Evolutionary conservation across 1,140 invertebrate species (phyloP), one percentile per base, ranked within the genome.

Genomic region (Drosophila micromelanica): DNA sequence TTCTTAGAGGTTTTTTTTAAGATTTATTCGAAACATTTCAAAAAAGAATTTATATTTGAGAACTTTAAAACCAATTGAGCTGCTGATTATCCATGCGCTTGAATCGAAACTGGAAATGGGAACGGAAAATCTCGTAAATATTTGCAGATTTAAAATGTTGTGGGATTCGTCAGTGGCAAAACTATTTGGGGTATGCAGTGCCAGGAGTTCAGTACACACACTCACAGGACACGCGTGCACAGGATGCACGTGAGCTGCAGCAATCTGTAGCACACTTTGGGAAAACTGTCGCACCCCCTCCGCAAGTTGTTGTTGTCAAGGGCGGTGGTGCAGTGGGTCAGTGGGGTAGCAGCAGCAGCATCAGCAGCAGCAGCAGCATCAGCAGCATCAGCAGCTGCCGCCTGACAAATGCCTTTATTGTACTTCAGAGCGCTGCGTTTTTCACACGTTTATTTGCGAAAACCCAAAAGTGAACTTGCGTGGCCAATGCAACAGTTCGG

Each of bases 201-300:
- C 37, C 32, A 7, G 17, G 17, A 45, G 35, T n/a, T n/a, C n/a
- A n/a, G n/a, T n/a, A 23, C 38, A 6, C 13, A 37, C 13, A 51
- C 59, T 51, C 65, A 38, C 35, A 23, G 45, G 12, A 71, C 65
- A 73, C 45, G 27, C 38, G 55, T 48, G 27, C 51, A 48, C 52
- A 42, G 45, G 46, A 56, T 72, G 81, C 77, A 80, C 73, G 81
- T 86, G 80, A 70, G 60, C 52, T 60, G 48, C 73, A 63, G 73
- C 56, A 85, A 80, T 80, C 81, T 80, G 81, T 71, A 57, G 70
- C 56, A 63, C 65, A 74, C 75, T 74, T 76, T 78, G 57, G 54
- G 38, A 42, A 72, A 61, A 78, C 17, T 8, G 8, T 27, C 12
- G 7, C 17, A 2, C 8, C 43, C 9, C 7, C 6, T n/a, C 0